Percentiles rank a stretch among this genome's conserved stretches.
Evolutionary conservation across 2,113 vertebrate species (phyloP).

Genomic region (Galemys pyrenaicus): DNA sequence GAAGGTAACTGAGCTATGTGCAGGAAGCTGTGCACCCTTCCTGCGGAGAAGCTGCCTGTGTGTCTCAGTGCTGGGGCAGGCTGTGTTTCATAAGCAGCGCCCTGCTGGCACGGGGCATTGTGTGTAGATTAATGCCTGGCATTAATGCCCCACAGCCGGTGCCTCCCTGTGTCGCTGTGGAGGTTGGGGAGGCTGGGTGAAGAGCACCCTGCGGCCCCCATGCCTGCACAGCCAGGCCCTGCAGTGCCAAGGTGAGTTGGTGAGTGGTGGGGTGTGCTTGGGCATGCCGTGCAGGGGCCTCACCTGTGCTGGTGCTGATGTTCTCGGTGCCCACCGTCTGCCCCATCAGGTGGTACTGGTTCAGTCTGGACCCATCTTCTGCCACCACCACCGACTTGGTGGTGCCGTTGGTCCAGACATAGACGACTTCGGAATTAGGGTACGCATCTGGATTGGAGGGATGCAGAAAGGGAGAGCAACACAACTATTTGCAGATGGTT

Average conservation of each 20-base stretch:
- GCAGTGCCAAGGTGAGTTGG: background rate
- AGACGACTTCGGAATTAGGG: conserved; percentile 96
- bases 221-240: background rate
- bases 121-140: conserved; percentile 68
- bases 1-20: too few species aligned
- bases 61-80: too few species aligned
- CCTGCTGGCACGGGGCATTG: background rate
- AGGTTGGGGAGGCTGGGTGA: background rate
- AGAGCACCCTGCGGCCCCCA: background rate
- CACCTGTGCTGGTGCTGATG: conserved; percentile 96
- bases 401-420: conserved; percentile 93
- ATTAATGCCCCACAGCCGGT: conserved; percentile 78
- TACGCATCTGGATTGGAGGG: conserved; percentile 90
- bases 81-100: background rate
- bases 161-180: conserved; percentile 1
- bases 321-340: conserved; percentile 95
- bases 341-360: conserved; percentile 96
- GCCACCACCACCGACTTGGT: conserved; percentile 96
- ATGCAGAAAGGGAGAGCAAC: background rate
- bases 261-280: background rate
- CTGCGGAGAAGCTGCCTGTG: background rate
- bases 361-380: conserved; percentile 95
- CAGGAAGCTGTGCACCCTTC: background rate
- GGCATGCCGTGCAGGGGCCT: background rate
- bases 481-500: background rate